A percentile compares a stretch with the other conserved stretches of the same genome.
Conservation (phyloP, 2,797 vertebrate species). For the Peromyscus eremicus region DNA sequence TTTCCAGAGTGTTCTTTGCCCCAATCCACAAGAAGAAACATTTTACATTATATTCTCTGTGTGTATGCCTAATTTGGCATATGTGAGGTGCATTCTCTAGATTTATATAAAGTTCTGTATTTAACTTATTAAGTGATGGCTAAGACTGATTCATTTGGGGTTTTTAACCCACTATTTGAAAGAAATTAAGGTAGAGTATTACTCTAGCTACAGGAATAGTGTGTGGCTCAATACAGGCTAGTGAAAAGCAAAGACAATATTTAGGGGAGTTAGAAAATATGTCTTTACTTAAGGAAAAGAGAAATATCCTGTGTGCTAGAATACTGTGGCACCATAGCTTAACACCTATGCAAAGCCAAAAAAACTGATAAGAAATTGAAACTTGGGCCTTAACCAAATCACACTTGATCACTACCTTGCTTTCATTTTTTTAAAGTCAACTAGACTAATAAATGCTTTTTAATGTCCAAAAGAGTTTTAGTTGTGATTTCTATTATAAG, state of each 20-base stretch:
- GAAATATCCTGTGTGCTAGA: not conserved
- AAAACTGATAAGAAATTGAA: not conserved
- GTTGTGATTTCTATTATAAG: conserved; percentile 30
- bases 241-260: conserved; percentile 36
- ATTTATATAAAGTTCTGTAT: not conserved
- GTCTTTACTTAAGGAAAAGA: conserved; percentile 12
- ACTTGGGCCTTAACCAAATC: conserved; percentile 27
- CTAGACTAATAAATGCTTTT: conserved; percentile 20
- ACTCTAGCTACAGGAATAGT: conserved; percentile 3
- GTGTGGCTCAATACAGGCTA: conserved; percentile 25
- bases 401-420: not conserved
- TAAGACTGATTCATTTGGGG: conserved; percentile 11
- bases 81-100: not conserved
- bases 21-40: not conserved
- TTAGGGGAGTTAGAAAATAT: not conserved
- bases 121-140: conserved; percentile 25
- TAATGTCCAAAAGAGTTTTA: conserved; percentile 38
- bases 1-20: not conserved
- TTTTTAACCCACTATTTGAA: conserved; percentile 28
- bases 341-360: not conserved
- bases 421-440: conserved; percentile 25
- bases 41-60: not conserved
- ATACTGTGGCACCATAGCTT: not conserved
- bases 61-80: not conserved
- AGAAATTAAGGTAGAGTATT: conserved; percentile 29